Conservation (phyloP, 2,888 invertebrate species). For the Gymnosoma rotundatum region DNA sequence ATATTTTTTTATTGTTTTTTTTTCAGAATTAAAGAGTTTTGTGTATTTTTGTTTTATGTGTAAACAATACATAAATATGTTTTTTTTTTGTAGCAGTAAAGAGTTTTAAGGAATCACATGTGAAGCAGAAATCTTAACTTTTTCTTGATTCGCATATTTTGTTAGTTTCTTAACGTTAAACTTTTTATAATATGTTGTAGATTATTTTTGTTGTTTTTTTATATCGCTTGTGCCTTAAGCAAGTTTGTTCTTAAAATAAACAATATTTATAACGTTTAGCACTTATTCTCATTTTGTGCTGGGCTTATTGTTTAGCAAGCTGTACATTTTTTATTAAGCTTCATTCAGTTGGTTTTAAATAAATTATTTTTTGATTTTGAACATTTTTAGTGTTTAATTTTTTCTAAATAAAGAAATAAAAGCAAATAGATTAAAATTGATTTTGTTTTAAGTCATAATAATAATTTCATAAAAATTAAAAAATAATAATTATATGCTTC, state of each 20-base stretch:
- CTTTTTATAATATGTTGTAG: slow-evolving; percentile 28
- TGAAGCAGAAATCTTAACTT: slow-evolving; percentile 19
- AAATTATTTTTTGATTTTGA: slow-evolving; percentile 5
- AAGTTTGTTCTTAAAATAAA: slow-evolving; percentile 13
- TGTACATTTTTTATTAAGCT: slow-evolving; percentile 58
- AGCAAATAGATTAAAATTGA: too few relatives aligned
- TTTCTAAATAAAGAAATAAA: not conserved
- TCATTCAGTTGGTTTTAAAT: slow-evolving; percentile 63
- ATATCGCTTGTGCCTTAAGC: slow-evolving; percentile 6
- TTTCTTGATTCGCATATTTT: slow-evolving; percentile 15
- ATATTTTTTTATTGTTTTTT: not conserved
- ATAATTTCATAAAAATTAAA: too few relatives aligned
- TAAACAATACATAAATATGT: not conserved
- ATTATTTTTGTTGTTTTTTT: slow-evolving; percentile 39
- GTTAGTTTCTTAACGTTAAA: not conserved
- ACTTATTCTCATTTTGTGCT: slow-evolving; percentile 3
- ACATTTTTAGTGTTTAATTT: not conserved
- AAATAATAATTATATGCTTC: not conserved
- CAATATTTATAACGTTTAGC: slow-evolving; percentile 25
- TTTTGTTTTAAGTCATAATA: too few relatives aligned
- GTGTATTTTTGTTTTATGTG: slow-evolving; percentile 2
- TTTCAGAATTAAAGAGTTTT: slow-evolving; percentile 19
- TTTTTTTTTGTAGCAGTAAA: not conserved
- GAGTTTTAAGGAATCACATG: slow-evolving; percentile 42
- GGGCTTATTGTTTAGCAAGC: slow-evolving; percentile 35